phyloP scores from a whole-genome alignment of 2,797 vertebrate species.

The Lithobates sylvaticus region DNA sequence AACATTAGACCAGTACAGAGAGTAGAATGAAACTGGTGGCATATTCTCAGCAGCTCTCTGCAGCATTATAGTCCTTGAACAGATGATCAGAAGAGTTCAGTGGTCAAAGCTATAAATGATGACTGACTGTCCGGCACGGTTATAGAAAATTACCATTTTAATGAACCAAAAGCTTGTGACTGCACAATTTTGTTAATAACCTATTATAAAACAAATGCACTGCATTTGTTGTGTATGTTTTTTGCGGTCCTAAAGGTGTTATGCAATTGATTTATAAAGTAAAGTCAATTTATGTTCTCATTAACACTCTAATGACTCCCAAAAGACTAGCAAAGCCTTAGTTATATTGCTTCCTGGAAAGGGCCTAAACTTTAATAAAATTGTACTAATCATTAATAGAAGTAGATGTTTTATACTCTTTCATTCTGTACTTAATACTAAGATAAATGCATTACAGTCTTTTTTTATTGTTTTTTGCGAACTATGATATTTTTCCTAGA shows the following conservation, averaged over 20 bases:
- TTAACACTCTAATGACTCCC: constrained; percentile 55
- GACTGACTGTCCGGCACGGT: background rate
- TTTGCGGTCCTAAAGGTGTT: constrained; percentile 46
- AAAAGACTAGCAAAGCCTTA: constrained; percentile 26
- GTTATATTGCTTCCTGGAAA: constrained; percentile 55
- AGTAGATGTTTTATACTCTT: constrained; percentile 37
- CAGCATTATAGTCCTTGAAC: background rate
- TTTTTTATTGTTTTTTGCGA: constrained; percentile 26
- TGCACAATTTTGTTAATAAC: constrained; percentile 15
- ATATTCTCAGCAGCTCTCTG: too few species aligned
- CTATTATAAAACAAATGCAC: constrained; percentile 39
- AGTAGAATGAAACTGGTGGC: too few species aligned
- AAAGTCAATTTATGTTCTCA: constrained; percentile 59
- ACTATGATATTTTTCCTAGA: constrained; percentile 7
- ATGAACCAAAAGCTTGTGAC: background rate
- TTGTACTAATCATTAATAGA: constrained; percentile 38
- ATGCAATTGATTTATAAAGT: constrained; percentile 56
- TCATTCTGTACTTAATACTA: constrained; percentile 30
- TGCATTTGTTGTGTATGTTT: constrained; percentile 33
- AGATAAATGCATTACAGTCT: constrained; percentile 14
- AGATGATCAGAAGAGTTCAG: background rate
- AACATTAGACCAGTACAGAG: too few species aligned
- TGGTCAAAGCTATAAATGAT: background rate
- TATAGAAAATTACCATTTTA: background rate
- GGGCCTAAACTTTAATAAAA: constrained; percentile 57